Evolutionary conservation across 2,797 vertebrate genomes (phyloP).

Genomic region (Epinephelus coioides): DNA sequence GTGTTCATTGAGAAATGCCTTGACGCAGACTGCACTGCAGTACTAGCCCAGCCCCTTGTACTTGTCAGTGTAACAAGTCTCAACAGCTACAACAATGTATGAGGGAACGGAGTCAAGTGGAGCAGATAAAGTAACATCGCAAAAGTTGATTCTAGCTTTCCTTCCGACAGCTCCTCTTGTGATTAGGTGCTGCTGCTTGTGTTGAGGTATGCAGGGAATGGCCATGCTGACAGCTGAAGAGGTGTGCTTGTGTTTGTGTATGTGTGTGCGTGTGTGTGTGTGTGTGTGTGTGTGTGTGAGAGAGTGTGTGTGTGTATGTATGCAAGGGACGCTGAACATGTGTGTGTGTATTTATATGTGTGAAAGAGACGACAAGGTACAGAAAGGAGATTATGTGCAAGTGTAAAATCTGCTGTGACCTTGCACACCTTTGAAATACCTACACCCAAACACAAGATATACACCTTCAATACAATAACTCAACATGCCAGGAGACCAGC

Average conservation of each 20-base stretch:
- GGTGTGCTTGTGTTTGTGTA: constrained; percentile 9
- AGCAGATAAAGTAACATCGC: constrained; percentile 47
- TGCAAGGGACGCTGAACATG: neutral
- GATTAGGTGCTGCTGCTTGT: constrained; percentile 41
- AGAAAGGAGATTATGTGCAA: neutral
- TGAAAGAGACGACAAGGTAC: constrained; percentile 12
- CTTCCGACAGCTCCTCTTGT: constrained; percentile 52
- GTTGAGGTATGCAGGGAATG: constrained; percentile 60
- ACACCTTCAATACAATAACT: constrained; percentile 11
- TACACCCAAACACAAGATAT: constrained; percentile 7
- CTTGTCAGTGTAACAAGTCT: constrained; percentile 76
- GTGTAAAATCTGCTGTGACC: constrained; percentile 12
- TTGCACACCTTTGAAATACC: constrained; percentile 6
- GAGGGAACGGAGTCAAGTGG: constrained; percentile 41
- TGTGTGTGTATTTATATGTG: constrained; percentile 2
- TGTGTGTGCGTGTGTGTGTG: constrained; percentile 1
- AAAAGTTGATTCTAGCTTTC: constrained; percentile 42
- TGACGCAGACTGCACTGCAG: constrained; percentile 50
- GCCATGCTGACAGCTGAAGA: constrained; percentile 58
- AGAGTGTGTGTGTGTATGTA: neutral
- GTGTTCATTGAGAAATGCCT: constrained; percentile 72
- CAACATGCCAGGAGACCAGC: constrained; percentile 46
- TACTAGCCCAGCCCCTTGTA: constrained; percentile 56
- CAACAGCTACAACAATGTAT: constrained; percentile 73
- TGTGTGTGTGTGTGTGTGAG: neutral